Evolutionary conservation across 2,113 vertebrate genomes (phyloP), one percentile per base, ranked within the genome.

Genomic region (Hystrix brachyura): DNA sequence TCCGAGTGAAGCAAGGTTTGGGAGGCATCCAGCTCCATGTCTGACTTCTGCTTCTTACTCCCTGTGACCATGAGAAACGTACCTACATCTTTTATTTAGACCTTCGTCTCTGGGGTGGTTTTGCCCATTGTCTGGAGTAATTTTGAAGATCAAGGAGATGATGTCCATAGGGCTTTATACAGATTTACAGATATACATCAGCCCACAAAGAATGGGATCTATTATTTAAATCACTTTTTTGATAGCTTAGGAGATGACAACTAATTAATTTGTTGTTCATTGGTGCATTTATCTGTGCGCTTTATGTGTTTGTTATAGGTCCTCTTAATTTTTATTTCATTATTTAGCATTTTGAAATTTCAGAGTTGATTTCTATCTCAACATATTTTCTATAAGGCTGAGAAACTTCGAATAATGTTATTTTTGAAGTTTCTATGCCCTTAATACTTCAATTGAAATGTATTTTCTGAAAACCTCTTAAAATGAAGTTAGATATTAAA

Each of bases 1-100:
- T 95, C 91, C 59, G 14, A 85, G 71, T 89, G 79, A 62, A 95
- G 76, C 87, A 88, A 53, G 11, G 3, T 38, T 89, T 92, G 88
- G 64, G 53, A 85, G 46, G 34, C 17, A 65, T 85, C 57, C 85
- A 90, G 32, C 25, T 59, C 21, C 6, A 15, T 48, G 34, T 93
- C 59, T 79, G 71, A 74, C 71, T 80, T 18, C 34, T 95, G 74
- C 19, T 74, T 74, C 34, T 62, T 60, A 67, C 43, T 83, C 81
- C 38, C 76, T 69, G 15, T 89, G 85, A 67, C 59, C n/a, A 64
- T 87, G 48, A 86, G 59, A 74, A 57, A 60, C 59, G 38, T 27
- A 19, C 29, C 25, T 76, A 74, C 38, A 5, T 78, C 53, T 43
- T 6, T 25, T 65, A 62, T 55, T 96, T 25, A 67, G 13, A 69